These are phyloP conservation scores for Zalophus californianus DNA, from an alignment of 2,797 vertebrate species.

Conservation along the genomic window DNA sequence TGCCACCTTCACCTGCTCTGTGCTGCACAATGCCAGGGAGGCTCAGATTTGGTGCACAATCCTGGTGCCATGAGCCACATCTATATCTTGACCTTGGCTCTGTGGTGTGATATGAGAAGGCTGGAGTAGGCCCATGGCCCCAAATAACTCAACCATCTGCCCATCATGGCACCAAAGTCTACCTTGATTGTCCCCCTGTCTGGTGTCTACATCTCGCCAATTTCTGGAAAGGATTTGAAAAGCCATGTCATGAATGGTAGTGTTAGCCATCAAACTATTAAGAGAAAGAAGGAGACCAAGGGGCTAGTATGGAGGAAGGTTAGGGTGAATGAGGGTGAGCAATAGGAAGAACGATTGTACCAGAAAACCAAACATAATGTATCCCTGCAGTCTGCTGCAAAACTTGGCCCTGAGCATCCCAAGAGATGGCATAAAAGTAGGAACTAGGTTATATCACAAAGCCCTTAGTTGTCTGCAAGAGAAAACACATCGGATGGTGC, in stretches of 20 bases:
- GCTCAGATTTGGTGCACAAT: neutral
- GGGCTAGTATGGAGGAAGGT: neutral
- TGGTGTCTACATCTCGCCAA: neutral
- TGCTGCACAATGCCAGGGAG: fast-evolving
- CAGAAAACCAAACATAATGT: neutral
- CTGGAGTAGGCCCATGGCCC: neutral
- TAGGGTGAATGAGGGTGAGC: neutral
- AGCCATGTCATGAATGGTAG: neutral
- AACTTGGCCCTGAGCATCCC: no score
- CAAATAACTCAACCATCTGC: neutral
- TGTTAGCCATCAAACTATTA: neutral
- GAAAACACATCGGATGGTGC: neutral
- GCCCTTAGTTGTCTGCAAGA: neutral
- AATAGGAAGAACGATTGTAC: neutral
- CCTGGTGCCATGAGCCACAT: neutral
- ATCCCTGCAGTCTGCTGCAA: neutral
- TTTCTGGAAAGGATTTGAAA: neutral
- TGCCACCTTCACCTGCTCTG: neutral
- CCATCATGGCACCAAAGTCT: fast-evolving
- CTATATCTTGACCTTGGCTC: neutral
- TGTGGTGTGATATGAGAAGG: neutral
- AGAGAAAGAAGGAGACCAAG: neutral
- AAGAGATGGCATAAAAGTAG: fast-evolving
- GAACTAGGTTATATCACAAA: neutral
- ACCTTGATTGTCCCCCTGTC: neutral